phyloP scores from a whole-genome alignment of 2,113 vertebrate species.

The Coracopsis vasa region DNA sequence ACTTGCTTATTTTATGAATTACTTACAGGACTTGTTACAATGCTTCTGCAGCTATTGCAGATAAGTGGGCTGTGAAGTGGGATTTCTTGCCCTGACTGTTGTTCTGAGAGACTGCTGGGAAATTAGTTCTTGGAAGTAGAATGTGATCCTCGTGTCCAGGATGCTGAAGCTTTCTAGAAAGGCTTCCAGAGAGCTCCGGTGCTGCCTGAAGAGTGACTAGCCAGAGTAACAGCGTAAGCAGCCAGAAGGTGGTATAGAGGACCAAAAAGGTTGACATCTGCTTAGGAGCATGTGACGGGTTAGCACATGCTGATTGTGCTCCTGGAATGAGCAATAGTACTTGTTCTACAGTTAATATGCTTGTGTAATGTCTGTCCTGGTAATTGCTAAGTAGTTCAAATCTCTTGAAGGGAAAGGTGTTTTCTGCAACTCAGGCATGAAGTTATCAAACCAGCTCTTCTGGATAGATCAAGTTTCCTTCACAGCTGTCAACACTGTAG shows the following conservation, averaged over 20 bases:
- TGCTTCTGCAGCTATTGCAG: not conserved
- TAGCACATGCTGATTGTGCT: not conserved
- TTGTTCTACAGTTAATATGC: not conserved
- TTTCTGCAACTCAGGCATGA: not conserved
- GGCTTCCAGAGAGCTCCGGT: not conserved
- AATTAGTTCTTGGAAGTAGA: not conserved
- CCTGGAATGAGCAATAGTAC: not conserved
- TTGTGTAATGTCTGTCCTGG: not conserved
- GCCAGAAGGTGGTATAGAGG: not conserved
- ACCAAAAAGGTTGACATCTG: not conserved
- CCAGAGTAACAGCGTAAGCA: not conserved
- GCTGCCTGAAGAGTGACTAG: not conserved
- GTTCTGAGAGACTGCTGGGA: not conserved
- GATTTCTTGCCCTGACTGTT: not conserved
- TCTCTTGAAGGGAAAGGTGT: not conserved
- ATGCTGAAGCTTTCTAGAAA: not conserved
- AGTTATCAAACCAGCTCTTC: not conserved
- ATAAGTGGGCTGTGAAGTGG: not conserved
- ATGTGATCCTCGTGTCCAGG: not conserved
- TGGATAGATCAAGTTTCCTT: conserved; percentile 6
- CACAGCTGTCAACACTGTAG: not conserved
- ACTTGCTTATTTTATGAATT: not conserved
- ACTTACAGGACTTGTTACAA: not conserved
- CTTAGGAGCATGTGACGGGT: not conserved
- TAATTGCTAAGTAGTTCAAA: not conserved